Conservation (phyloP, 2,888 invertebrate species). For the Lasioglossum calceatum region DNA sequence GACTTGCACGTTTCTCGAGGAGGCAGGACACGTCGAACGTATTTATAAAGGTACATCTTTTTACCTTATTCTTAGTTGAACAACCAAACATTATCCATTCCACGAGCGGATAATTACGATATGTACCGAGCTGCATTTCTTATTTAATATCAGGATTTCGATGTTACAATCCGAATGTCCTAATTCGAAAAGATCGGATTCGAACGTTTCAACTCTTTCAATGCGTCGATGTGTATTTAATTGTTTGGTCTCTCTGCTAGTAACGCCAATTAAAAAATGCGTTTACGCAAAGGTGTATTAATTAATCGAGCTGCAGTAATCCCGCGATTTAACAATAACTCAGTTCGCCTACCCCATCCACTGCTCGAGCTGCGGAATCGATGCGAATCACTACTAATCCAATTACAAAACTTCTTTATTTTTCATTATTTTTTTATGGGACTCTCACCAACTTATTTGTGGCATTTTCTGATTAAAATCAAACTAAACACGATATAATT, state of each 20-base stretch:
- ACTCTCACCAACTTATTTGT: too few relatives aligned
- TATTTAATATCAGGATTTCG: slow-evolving; percentile 8
- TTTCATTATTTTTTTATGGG: too few relatives aligned
- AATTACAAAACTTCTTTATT: too few relatives aligned
- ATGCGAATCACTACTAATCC: too few relatives aligned
- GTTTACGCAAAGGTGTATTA: neutral
- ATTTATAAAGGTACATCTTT: slow-evolving; percentile 10
- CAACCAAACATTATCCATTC: slow-evolving; percentile 37
- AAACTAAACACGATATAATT: too few relatives aligned
- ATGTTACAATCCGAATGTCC: slow-evolving; percentile 25
- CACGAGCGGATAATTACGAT: slow-evolving; percentile 31
- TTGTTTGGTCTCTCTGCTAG: neutral
- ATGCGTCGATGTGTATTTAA: neutral
- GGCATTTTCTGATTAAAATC: too few relatives aligned
- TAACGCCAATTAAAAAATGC: neutral
- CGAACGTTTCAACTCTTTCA: neutral
- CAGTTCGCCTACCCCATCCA: too few relatives aligned
- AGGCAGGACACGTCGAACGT: neutral
- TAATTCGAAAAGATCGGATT: slow-evolving; percentile 16
- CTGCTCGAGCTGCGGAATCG: too few relatives aligned
- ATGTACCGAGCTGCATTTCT: slow-evolving; percentile 45
- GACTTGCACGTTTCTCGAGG: neutral
- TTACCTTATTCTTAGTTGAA: neutral
- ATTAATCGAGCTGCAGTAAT: neutral
- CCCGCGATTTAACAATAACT: too few relatives aligned